Conservation (phyloP, 2,113 vertebrate species). For the Pomatorhinus ruficollis region DNA sequence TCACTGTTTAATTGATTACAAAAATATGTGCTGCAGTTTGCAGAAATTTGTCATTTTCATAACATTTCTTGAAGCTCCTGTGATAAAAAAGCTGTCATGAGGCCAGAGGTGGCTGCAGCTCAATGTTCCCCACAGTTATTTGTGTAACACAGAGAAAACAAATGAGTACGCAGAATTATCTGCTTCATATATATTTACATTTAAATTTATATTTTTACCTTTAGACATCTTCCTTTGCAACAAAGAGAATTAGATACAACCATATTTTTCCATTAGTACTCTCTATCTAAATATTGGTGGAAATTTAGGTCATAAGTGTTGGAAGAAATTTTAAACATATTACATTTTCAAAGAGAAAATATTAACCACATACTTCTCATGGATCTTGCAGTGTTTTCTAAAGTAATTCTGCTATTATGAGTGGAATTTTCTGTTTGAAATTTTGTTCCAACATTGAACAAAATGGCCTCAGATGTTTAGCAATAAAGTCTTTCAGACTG, state of each 20-base stretch:
- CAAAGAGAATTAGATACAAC: neutral
- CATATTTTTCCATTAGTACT: neutral
- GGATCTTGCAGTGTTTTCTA: neutral
- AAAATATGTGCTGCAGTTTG: constrained; percentile 59
- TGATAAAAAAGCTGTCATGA: constrained; percentile 63
- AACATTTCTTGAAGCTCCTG: constrained; percentile 64
- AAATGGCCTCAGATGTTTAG: neutral
- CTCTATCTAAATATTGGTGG: neutral
- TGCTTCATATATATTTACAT: constrained; percentile 46
- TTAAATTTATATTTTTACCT: constrained; percentile 50
- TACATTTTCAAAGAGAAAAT: neutral
- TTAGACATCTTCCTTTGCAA: constrained; percentile 1
- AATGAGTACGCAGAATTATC: constrained; percentile 52
- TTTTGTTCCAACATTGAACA: neutral
- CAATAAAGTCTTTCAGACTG: neutral
- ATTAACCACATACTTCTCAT: neutral
- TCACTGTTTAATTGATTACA: constrained; percentile 54
- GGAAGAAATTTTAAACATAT: neutral
- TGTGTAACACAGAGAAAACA: constrained; percentile 53
- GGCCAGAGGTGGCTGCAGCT: constrained; percentile 56
- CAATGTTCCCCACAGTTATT: constrained; percentile 50
- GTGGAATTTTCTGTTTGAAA: neutral
- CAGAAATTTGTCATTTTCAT: constrained; percentile 61
- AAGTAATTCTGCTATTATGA: neutral
- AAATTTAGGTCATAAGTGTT: neutral